Conservation (phyloP, 1,140 invertebrate species). For the Triops longicaudatus region DNA sequence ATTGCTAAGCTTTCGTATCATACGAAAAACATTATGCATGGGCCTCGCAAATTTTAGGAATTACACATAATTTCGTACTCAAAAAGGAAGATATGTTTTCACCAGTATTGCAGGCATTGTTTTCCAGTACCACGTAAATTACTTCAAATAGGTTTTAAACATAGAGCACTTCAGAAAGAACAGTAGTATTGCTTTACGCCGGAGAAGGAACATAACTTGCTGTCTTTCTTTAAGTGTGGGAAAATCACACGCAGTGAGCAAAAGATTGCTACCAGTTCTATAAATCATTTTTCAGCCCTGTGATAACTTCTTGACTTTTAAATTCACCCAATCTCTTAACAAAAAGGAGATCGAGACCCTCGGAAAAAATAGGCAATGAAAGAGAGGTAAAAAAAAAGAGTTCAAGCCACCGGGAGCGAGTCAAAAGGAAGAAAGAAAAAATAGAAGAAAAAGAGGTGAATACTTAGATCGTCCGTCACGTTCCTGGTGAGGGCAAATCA, state of each 20-base stretch:
- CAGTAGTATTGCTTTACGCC: too few species aligned
- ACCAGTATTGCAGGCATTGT: neutral
- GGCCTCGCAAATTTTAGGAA: too few species aligned
- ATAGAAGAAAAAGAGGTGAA: neutral
- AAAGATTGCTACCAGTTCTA: neutral
- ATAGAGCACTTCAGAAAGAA: too few species aligned
- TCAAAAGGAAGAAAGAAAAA: neutral
- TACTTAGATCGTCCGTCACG: constrained; percentile 11
- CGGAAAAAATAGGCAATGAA: too few species aligned
- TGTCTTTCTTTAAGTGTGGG: neutral
- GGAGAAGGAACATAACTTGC: too few species aligned
- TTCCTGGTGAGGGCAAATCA: constrained; percentile 11
- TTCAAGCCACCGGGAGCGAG: neutral
- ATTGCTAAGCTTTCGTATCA: too few species aligned
- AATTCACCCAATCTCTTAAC: neutral
- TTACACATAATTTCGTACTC: too few species aligned
- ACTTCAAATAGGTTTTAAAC: too few species aligned
- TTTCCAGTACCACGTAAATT: neutral
- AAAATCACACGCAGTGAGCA: neutral
- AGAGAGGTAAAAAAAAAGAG: neutral
- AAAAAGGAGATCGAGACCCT: too few species aligned
- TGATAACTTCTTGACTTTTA: constrained; percentile 6
- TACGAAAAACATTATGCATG: too few species aligned
- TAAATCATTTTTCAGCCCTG: neutral
- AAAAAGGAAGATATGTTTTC: too few species aligned